Evolutionary conservation across 1,140 invertebrate species (phyloP).

Genomic region (Dreissena polymorpha): DNA sequence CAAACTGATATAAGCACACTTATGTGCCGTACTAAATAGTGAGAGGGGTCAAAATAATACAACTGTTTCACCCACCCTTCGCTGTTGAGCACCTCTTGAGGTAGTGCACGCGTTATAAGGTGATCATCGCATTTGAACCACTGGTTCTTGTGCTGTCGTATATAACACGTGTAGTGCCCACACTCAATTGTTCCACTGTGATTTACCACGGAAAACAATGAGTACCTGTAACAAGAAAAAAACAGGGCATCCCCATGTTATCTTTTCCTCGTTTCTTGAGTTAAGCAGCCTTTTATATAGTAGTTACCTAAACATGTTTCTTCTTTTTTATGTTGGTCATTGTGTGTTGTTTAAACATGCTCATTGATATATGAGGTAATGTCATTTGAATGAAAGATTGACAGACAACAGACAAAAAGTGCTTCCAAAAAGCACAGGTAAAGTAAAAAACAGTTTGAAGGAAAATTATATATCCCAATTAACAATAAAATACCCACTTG

Average conservation of each 20-base stretch:
- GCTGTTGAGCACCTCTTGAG: conserved; percentile 94
- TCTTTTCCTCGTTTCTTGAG: no score
- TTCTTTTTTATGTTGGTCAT: no score
- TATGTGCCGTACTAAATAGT: no score
- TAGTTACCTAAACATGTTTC: no score
- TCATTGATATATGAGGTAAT: no score
- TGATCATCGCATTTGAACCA: conserved; percentile 99
- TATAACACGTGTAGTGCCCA: conserved; percentile 97
- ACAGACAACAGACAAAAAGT: no score
- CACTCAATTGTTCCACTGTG: conserved; percentile 95
- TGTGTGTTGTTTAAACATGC: no score
- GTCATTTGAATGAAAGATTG: no score
- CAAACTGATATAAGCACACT: no score
- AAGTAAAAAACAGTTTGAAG: neutral
- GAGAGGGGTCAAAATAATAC: no score
- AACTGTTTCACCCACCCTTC: conserved; percentile 90
- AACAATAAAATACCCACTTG: conserved; percentile 68
- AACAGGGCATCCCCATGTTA: neutral
- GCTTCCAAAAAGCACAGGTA: neutral
- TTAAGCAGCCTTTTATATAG: no score
- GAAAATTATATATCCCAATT: neutral
- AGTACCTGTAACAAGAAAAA: conserved; percentile 85
- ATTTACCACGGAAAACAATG: conserved; percentile 97
- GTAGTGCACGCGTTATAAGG: conserved; percentile 91
- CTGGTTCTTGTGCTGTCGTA: conserved; percentile 93